Evolutionary conservation across 2,888 invertebrate species (phyloP).

Genomic region (Drosophila stalkeri): DNA sequence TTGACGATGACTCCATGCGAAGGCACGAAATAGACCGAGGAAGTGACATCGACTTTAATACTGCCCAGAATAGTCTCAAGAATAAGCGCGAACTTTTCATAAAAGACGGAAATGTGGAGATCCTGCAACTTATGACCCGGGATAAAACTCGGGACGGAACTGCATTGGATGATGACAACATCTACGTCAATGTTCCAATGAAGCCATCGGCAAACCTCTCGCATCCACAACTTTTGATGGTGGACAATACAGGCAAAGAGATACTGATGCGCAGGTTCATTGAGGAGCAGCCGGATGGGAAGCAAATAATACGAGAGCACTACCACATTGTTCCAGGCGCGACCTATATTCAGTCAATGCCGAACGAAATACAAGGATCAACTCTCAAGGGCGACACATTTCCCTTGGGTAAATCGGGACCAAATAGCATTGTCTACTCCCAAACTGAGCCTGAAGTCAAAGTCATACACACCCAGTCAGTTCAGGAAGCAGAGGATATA

Average conservation of each 20-base stretch:
- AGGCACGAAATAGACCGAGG: conserved; percentile 92
- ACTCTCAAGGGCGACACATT: conserved; percentile 80
- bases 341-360: conserved; percentile 83
- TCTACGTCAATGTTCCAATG: conserved; percentile 87
- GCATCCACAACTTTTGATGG: conserved; percentile 88
- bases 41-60: conserved; percentile 87
- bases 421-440: conserved; percentile 85
- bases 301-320: conserved; percentile 87
- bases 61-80: conserved; percentile 78
- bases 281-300: conserved; percentile 91
- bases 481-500: conserved; percentile 59
- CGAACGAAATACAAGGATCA: conserved; percentile 83
- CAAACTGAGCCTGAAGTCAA: conserved; percentile 86
- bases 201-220: conserved; percentile 86
- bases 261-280: conserved; percentile 93
- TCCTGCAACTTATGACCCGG: conserved; percentile 91
- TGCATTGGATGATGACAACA: conserved; percentile 87
- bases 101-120: conserved; percentile 94
- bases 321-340: conserved; percentile 85
- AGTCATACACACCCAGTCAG: conserved; percentile 85
- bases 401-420: conserved; percentile 82
- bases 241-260: conserved; percentile 93
- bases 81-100: conserved; percentile 90
- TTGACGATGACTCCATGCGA: conserved; percentile 90
- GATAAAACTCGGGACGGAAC: conserved; percentile 86